Conservation (phyloP, 2,888 invertebrate genomes). For the Eupsilia transversa region DNA sequence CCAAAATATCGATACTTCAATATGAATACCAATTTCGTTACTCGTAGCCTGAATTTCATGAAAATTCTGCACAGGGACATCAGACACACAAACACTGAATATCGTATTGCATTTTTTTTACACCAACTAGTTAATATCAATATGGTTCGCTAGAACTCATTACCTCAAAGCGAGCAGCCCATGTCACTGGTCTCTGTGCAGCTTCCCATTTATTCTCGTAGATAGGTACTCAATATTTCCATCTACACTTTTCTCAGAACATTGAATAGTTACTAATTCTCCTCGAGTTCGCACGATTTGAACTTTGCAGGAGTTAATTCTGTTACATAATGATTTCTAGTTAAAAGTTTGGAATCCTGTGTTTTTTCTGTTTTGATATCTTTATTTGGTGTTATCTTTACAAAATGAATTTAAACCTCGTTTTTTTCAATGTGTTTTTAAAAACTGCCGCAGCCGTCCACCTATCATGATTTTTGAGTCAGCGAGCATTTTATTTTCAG, state of each 20-base stretch:
- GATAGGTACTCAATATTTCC: constrained; percentile 39
- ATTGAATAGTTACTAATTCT: constrained; percentile 62
- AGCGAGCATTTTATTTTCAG: neutral
- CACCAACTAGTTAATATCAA: constrained; percentile 7
- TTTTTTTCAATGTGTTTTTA: neutral
- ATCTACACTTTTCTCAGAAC: constrained; percentile 54
- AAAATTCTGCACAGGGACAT: neutral
- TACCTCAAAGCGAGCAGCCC: constrained; percentile 16
- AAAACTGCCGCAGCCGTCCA: neutral
- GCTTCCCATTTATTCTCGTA: constrained; percentile 31
- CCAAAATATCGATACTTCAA: neutral
- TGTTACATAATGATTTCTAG: constrained; percentile 26
- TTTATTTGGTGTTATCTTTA: neutral
- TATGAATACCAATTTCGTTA: neutral
- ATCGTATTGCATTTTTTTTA: constrained; percentile 22
- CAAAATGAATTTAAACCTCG: neutral
- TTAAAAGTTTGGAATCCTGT: constrained; percentile 14
- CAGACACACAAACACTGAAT: constrained; percentile 5
- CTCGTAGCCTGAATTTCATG: neutral
- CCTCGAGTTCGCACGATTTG: constrained; percentile 31
- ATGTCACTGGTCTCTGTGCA: constrained; percentile 23
- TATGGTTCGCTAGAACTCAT: constrained; percentile 30
- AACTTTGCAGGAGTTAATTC: constrained; percentile 35
- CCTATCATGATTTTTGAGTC: neutral
- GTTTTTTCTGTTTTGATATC: neutral